Base-by-base conservation (phyloP, 2,888 invertebrate genomes). In the Andricus quercusramuli region DNA sequence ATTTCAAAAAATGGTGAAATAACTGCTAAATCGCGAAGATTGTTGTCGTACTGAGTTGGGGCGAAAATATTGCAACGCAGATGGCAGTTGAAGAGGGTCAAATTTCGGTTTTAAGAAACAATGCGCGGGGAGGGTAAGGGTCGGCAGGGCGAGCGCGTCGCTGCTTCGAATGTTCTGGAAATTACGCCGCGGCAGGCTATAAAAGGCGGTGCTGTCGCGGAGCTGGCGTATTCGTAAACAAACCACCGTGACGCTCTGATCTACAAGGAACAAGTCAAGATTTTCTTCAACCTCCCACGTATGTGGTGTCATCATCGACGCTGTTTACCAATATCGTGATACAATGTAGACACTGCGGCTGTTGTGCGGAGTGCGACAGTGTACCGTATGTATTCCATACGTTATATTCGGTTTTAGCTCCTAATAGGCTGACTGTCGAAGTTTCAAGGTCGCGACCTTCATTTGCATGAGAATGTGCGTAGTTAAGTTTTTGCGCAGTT, bases 341-440 rank as follows among this genome's bases (percentile, higher is more conserved):
- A 91, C 89, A 89, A 92, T 92, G 92, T 92, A 92, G 92, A 91
- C 89, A 80, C 85, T 85, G 83, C 80, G 88, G 83, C 83, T 86
- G 85, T 86, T 82, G 90, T 90, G 90, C 91, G 90, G 91, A 89
- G 90, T 90, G 91, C 89, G 89, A 90, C 89, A 89, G 88, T 90
- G 89, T 88, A 89, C 91, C 91, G 92, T 92, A 87, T 86, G 92
- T 89, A 86, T 86, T 79, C 77, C 78, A 56, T 70, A 20, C 47
- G 25, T 51, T 11, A 68, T 47, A 64, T 64, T 64, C 76, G 78
- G 59, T 20, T 51, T 29, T 32, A 74, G 78, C 51, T 81, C 70
- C 70, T 77, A 44, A 11, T 59, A 13, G 56, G 13, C 29, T 81
- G 32, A 74, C 32, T 64, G 65, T 66, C 22, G 20, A 65, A 22